Evolutionary conservation across 2,888 invertebrate genomes (phyloP).

Genomic region (Neelides folsomi): DNA sequence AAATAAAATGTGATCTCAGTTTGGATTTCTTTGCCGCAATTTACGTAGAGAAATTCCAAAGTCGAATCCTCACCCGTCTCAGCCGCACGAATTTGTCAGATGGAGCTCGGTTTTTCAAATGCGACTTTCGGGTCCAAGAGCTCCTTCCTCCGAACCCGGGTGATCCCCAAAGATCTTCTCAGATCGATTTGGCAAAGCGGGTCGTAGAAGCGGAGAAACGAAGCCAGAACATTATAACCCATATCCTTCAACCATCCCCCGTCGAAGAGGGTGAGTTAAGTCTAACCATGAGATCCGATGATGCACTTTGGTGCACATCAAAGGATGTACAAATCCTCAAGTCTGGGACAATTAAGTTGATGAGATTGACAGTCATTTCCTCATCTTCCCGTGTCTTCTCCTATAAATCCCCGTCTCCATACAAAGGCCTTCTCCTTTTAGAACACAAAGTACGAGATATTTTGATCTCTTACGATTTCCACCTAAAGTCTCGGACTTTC

Average conservation of each 20-base stretch:
- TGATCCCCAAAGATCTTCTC: too few relatives aligned
- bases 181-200: conserved; percentile 20
- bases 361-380: conserved; percentile 29
- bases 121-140: too few relatives aligned
- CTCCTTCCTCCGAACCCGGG: too few relatives aligned
- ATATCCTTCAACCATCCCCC: not conserved
- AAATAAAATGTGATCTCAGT: too few relatives aligned
- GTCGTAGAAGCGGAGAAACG: conserved; percentile 12
- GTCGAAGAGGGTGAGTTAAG: conserved; percentile 7
- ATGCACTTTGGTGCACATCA: conserved; percentile 26
- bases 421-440: conserved; percentile 5
- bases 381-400: conserved; percentile 5
- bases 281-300: conserved; percentile 27
- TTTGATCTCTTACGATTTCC: conserved; percentile 22
- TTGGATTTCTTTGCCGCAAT: too few relatives aligned
- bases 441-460: conserved; percentile 22
- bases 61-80: too few relatives aligned
- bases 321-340: conserved; percentile 27
- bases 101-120: too few relatives aligned
- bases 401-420: not conserved
- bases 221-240: not conserved
- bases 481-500: conserved; percentile 10
- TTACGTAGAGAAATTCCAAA: too few relatives aligned
- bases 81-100: too few relatives aligned
- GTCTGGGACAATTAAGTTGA: conserved; percentile 30